These are phyloP conservation scores for Elaeidobius kamerunicus DNA, from an alignment of 2,888 invertebrate genomes.

Conservation along the genomic window DNA sequence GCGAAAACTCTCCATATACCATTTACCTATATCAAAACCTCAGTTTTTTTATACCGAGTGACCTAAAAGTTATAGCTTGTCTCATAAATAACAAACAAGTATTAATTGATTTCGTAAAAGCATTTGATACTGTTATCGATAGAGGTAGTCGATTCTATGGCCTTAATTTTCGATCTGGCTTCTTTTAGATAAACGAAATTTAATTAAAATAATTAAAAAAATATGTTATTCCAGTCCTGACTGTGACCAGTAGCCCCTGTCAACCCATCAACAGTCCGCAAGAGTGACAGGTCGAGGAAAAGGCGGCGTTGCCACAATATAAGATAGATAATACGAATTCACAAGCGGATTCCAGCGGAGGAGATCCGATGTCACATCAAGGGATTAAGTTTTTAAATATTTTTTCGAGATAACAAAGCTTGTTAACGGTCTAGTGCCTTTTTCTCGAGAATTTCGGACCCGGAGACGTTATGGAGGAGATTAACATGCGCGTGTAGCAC, in stretches of 20 bases:
- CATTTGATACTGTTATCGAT: too few species aligned
- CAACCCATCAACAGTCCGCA: constrained; percentile 16
- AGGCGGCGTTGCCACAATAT: constrained; percentile 21
- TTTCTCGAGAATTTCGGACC: constrained; percentile 14
- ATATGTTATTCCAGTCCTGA: constrained; percentile 10
- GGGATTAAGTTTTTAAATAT: constrained; percentile 45
- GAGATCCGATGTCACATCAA: constrained; percentile 44
- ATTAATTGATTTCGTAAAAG: too few species aligned
- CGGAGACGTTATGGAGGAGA: too few species aligned
- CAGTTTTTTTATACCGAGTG: too few species aligned
- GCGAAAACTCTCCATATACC: too few species aligned
- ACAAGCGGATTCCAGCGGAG: constrained; percentile 13
- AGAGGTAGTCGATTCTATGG: too few species aligned
- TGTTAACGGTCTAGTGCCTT: constrained; percentile 28
- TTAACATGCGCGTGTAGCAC: too few species aligned
- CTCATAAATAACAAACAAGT: too few species aligned
- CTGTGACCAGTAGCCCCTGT: constrained; percentile 23
- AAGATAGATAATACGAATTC: constrained; percentile 20
- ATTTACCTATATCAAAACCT: too few species aligned
- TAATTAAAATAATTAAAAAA: background rate
- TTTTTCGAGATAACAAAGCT: constrained; percentile 27
- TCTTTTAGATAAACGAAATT: too few species aligned
- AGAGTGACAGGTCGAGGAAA: constrained; percentile 25
- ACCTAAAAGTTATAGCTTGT: too few species aligned
- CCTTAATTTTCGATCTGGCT: too few species aligned